Evolutionary conservation across 1,140 invertebrate species (phyloP).

Genomic region (Drosophila micromelanica): DNA sequence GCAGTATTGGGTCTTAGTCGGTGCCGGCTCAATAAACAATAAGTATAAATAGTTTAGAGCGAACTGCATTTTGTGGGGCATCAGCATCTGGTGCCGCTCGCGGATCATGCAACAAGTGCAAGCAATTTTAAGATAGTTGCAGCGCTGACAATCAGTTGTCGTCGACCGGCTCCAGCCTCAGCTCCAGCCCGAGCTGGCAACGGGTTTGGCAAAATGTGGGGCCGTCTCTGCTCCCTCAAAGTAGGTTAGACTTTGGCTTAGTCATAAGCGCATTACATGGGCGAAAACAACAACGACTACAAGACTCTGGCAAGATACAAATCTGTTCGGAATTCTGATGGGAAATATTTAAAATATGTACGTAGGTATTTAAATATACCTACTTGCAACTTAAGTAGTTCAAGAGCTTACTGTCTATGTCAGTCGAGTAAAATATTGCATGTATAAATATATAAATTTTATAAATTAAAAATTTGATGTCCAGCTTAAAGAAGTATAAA

Average conservation of each 20-base stretch:
- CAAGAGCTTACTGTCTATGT: background rate
- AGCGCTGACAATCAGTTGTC: slow-evolving; percentile 50
- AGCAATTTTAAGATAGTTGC: slow-evolving; percentile 37
- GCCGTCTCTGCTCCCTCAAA: slow-evolving; percentile 43
- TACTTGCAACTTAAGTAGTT: background rate
- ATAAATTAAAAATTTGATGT: background rate
- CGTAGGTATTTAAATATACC: slow-evolving; percentile 16
- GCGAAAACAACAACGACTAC: slow-evolving; percentile 4
- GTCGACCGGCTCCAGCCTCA: slow-evolving; percentile 12
- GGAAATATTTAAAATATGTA: slow-evolving; percentile 38
- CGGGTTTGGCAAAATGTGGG: slow-evolving; percentile 43
- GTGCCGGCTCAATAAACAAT: slow-evolving; percentile 68
- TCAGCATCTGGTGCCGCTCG: slow-evolving; percentile 33
- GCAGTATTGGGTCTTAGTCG: slow-evolving; percentile 56
- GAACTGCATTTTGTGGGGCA: slow-evolving; percentile 69
- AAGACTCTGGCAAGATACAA: slow-evolving; percentile 24
- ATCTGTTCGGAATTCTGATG: slow-evolving; percentile 45
- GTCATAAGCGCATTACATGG: slow-evolving; percentile 47
- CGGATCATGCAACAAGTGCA: slow-evolving; percentile 69
- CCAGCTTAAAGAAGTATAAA: no score
- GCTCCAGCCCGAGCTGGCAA: background rate
- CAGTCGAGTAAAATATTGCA: background rate
- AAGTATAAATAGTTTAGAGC: slow-evolving; percentile 73
- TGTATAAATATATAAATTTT: no score
- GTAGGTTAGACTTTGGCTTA: slow-evolving; percentile 53